Evolutionary conservation across 1,140 invertebrate species (phyloP), one percentile per base, ranked within the genome.

Genomic region (Fopius arisanus): DNA sequence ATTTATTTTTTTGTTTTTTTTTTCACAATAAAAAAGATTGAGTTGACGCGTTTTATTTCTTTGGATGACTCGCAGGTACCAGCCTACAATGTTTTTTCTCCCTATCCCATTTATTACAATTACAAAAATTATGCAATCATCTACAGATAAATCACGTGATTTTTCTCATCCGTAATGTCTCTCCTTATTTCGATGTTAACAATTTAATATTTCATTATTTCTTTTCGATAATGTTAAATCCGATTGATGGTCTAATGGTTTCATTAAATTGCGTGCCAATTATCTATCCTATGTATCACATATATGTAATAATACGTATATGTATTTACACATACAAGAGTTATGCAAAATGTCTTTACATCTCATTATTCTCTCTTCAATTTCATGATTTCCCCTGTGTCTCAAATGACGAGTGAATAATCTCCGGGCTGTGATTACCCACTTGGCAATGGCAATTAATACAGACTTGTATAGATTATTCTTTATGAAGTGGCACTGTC

Each of bases 41-140:
- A 72, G 48, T 48, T 40, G 26, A 72, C 70, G 63, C 41, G 63
- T 66, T 40, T n/a, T 63, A 31, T 51, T 33, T 65, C 28, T 29
- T 29, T 33, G n/a, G 12, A 67, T 66, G 14, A 66, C 29, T 19
- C 16, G 73, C 68, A 75, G 73, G 73, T 66, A 75, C 67, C 73
- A 75, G 67, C 73, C 73, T 70, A 75, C 48, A 28, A 33, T 9
- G 16, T 28, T 66, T 51, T 12, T 70, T 23, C 12, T 66, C 26
- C 63, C 37, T 41, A 62, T 28, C 33, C 33, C 28, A 65, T 65
- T 33, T 16, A 65, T 31, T 33, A 65, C 10, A n/a, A 31, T 31
- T 65, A 65, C 62, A 65, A 12, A 31, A 65, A 65, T 29, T 65
- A 65, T 59, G 19, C 54, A 59, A 59, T 59, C 23, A 26, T 59